Conservation (phyloP, 2,113 vertebrate species). For the Antigone vipio region DNA sequence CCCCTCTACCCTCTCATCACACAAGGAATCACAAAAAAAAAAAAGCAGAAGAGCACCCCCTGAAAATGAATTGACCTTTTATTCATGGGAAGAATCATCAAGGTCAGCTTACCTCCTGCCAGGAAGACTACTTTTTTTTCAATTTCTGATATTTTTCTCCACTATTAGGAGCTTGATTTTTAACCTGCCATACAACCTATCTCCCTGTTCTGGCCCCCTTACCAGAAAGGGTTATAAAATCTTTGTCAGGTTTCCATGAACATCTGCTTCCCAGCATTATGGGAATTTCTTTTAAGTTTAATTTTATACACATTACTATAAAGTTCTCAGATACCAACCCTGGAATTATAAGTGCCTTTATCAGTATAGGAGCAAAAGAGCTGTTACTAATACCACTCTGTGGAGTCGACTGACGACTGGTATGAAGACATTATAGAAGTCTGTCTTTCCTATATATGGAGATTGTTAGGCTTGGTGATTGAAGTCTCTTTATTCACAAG, state of each 20-base stretch:
- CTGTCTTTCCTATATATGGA: not conserved
- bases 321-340: not conserved
- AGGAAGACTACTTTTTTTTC: not conserved
- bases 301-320: not conserved
- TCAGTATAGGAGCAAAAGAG: not conserved
- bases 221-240: not conserved
- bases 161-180: not conserved
- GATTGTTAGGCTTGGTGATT: not conserved
- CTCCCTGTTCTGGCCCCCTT: not conserved
- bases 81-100: not conserved
- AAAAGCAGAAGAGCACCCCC: not conserved
- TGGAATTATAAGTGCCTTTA: not conserved
- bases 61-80: not conserved
- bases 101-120: not conserved
- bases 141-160: not conserved
- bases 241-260: not conserved
- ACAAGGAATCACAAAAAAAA: rapidly evolving
- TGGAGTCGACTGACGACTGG: not conserved
- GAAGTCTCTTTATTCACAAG: not conserved
- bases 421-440: not conserved
- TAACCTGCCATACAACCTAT: not conserved
- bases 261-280: not conserved
- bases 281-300: not conserved
- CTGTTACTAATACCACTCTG: not conserved
- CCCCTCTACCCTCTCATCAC: not conserved